Conservation (phyloP, 2,888 invertebrate species). For the Perizoma flavofasciatum region DNA sequence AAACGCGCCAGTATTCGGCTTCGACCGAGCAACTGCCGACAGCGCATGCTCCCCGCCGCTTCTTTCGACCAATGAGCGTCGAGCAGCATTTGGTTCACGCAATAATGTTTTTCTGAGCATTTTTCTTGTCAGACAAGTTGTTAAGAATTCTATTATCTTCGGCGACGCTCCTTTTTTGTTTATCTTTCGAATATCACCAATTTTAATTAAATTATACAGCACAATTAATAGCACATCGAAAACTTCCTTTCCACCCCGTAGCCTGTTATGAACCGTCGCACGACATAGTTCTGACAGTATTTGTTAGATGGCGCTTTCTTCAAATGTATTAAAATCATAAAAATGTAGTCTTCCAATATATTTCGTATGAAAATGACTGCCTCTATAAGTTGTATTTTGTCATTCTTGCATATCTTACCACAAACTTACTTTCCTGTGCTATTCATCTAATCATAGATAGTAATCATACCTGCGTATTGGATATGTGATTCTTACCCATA, state of each 20-base stretch:
- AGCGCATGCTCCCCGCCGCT: slow-evolving; percentile 81
- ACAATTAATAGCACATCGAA: not conserved
- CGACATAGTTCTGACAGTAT: slow-evolving; percentile 62
- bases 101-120: slow-evolving; percentile 50
- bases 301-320: slow-evolving; percentile 74
- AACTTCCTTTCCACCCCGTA: slow-evolving; percentile 31
- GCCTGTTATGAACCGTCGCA: slow-evolving; percentile 45
- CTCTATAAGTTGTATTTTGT: no score
- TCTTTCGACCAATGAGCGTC: slow-evolving; percentile 70
- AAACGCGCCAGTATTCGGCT: slow-evolving; percentile 83
- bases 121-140: slow-evolving; percentile 38
- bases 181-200: not conserved
- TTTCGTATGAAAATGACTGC: no score
- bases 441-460: no score
- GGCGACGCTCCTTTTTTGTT: slow-evolving; percentile 3
- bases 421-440: no score
- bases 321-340: slow-evolving; percentile 47
- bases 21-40: slow-evolving; percentile 69
- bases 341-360: not conserved
- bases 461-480: no score
- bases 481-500: no score
- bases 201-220: not conserved
- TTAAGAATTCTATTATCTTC: slow-evolving; percentile 2
- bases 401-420: no score
- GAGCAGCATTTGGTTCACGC: slow-evolving; percentile 55